phyloP scores from a whole-genome alignment of 2,888 invertebrate species.

The Aphrophora alni region DNA sequence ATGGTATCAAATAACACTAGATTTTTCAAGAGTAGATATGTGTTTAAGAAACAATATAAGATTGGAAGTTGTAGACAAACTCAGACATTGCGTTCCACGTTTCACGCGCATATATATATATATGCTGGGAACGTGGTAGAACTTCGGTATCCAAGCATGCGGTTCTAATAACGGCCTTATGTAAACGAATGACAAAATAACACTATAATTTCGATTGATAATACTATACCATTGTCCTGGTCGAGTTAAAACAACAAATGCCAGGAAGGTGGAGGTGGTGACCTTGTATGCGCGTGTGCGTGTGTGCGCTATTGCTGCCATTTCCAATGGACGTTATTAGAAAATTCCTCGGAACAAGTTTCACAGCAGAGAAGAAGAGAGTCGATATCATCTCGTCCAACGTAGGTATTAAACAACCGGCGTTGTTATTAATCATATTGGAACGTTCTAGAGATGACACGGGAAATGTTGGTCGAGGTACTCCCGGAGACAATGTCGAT shows the following conservation, averaged over 20 bases:
- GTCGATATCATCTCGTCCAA: not conserved
- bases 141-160: constrained; percentile 23
- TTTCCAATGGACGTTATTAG: constrained; percentile 31
- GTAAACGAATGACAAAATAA: constrained; percentile 40
- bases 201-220: constrained; percentile 40
- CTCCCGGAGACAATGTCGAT: not conserved
- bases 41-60: too few relatives aligned
- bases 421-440: not conserved
- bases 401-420: not conserved
- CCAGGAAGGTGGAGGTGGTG: constrained; percentile 30
- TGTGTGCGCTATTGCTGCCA: constrained; percentile 2
- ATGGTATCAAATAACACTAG: too few relatives aligned
- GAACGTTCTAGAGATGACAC: not conserved
- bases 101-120: not conserved
- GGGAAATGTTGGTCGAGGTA: not conserved
- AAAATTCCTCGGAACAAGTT: constrained; percentile 31
- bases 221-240: constrained; percentile 36
- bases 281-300: constrained; percentile 12
- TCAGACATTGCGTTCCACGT: not conserved
- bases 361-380: too few relatives aligned
- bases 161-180: constrained; percentile 30
- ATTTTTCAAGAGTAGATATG: too few relatives aligned
- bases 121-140: not conserved
- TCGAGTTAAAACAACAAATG: constrained; percentile 37
- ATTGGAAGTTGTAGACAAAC: too few relatives aligned